Evolutionary conservation across 2,113 vertebrate genomes (phyloP), one percentile per base, ranked within the genome.

Genomic region (Merops nubicus): DNA sequence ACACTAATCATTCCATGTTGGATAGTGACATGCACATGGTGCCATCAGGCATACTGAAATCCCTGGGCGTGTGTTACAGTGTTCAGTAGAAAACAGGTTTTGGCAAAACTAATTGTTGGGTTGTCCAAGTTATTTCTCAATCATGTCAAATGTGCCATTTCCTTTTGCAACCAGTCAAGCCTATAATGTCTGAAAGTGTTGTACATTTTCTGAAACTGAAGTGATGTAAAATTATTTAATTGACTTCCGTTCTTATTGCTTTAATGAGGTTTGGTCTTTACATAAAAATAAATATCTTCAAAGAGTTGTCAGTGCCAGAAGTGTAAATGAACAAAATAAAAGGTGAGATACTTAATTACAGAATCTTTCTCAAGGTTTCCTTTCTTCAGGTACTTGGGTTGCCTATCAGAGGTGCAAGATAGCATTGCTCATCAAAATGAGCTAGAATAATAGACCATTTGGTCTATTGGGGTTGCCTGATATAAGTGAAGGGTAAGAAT

Each of bases 301-400:
- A 97, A 96, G 87, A 98, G 94, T 94, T 98, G 97, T 98, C 96
- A 97, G 97, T 98, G 97, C 92, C 97, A 97, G 95, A 97, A 93
- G 84, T 98, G 95, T 98, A 98, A 98, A 98, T 96, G 93, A 96
- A 98, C 97, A 94, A 97, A 98, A 98, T 98, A 98, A 98, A 98
- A 96, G 74, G 72, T 95, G 85, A 96, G 85, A 95, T 82, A 96
- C 89, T 96, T 96, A 91, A 97, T 95, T 97, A 96, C 86, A 97
- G 47, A 54, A 51, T 63, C 50, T 65, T 80, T 91, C 60, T 89
- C 48, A 31, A 50, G 8, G 22, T 75, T 94, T 94, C 78, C 31
- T 97, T 97, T 97, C 7, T 60, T 56, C 8, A 2, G 15, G 43
- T 67, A 23, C 54, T 78, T 0, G 2, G 21, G 54, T 94, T 1